Evolutionary conservation across 2,888 invertebrate genomes (phyloP).

Genomic region (Conops quadrifasciatus): DNA sequence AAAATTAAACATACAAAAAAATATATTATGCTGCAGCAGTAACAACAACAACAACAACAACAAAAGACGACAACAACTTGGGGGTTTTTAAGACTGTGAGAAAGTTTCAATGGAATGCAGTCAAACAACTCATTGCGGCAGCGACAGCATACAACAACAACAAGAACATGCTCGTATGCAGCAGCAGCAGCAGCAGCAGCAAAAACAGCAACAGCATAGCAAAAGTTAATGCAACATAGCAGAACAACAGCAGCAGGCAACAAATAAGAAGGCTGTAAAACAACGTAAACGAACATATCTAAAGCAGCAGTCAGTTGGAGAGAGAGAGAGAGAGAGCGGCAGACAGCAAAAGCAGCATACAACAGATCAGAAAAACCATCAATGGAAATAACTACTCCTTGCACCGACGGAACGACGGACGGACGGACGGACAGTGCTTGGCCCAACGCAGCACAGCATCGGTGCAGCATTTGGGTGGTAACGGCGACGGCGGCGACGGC

Average conservation of each 20-base stretch:
- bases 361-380: constrained; percentile 51
- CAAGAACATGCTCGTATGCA: constrained; percentile 31
- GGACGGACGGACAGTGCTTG: constrained; percentile 15
- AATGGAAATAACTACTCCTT: constrained; percentile 50
- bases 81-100: constrained; percentile 59
- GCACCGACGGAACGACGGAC: constrained; percentile 12
- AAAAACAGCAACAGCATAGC: constrained; percentile 36
- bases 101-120: constrained; percentile 66
- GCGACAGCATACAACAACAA: constrained; percentile 36
- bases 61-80: constrained; percentile 36
- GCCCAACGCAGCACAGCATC: not conserved
- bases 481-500: not conserved
- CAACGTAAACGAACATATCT: constrained; percentile 22
- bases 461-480: not conserved
- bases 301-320: not conserved
- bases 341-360: not conserved
- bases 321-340: constrained; percentile 11
- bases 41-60: constrained; percentile 24
- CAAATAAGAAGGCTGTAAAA: constrained; percentile 11
- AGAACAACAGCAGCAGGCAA: constrained; percentile 41
- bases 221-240: constrained; percentile 38
- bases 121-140: constrained; percentile 55
- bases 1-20: constrained; percentile 7
- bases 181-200: constrained; percentile 40
- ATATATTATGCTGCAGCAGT: constrained; percentile 26